Evolutionary conservation across 2,888 invertebrate species (phyloP).

Genomic region (Dynastes hyllus): DNA sequence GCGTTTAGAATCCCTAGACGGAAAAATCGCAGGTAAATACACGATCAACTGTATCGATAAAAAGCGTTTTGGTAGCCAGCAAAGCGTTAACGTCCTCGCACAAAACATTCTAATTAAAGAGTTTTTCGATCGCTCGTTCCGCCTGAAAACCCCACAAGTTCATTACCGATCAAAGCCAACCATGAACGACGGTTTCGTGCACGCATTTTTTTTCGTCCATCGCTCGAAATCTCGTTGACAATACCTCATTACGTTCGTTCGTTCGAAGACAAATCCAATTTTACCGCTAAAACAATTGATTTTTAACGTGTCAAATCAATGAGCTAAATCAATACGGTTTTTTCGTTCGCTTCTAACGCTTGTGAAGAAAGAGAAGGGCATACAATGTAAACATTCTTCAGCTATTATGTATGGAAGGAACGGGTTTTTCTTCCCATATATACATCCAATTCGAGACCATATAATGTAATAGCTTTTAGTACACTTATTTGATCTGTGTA

Average conservation of each 20-base stretch:
- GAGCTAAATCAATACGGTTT: slow-evolving; percentile 65
- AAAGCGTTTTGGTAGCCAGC: slow-evolving; percentile 12
- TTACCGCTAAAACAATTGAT: slow-evolving; percentile 67
- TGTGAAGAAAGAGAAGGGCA: neutral
- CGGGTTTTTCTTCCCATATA: no score
- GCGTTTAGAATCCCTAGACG: no score
- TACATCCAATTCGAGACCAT: no score
- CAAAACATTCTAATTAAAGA: slow-evolving; percentile 67
- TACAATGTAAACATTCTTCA: no score
- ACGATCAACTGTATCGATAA: neutral
- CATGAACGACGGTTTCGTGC: slow-evolving; percentile 58
- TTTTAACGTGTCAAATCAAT: slow-evolving; percentile 67
- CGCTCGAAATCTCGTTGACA: slow-evolving; percentile 61
- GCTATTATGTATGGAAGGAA: no score
- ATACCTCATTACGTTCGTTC: slow-evolving; percentile 65
- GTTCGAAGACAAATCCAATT: slow-evolving; percentile 66
- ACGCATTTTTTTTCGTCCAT: slow-evolving; percentile 55
- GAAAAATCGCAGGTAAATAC: neutral
- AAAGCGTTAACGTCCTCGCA: slow-evolving; percentile 54
- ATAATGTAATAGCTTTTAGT: no score
- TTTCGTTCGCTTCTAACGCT: slow-evolving; percentile 5
- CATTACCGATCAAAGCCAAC: slow-evolving; percentile 66
- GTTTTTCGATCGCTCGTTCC: slow-evolving; percentile 66
- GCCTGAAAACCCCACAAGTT: slow-evolving; percentile 66
- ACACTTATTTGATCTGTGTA: no score